Base-by-base conservation (phyloP, 2,113 vertebrate genomes). In the Gavia stellata region DNA sequence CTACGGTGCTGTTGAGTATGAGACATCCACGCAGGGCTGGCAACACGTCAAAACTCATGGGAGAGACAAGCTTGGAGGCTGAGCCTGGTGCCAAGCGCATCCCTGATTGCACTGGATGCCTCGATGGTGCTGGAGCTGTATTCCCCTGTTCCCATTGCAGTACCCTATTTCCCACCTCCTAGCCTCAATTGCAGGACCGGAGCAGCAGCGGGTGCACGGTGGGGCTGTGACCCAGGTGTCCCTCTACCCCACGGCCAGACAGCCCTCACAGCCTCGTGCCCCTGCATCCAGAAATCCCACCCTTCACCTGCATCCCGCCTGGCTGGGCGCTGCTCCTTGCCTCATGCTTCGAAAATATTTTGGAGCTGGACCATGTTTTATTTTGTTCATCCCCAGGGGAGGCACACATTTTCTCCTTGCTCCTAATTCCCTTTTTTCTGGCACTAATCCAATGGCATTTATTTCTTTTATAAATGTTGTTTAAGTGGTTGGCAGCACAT, bases 131-230 rank as follows among this genome's bases (percentile, higher is more conserved):
- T 26, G 63, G 49, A 45, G 47, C 78, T 53, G 12, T 6, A 21
- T 79, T 44, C 17, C 36, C 84, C 70, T 18, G 31, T 25, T 61
- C 47, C 53, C 61, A 4, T 4, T 14, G 24, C 68, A 42, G 55
- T 17, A 21, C 65, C 26, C 29, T 3, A 0, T 47, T 66, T 50
- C n/a, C 85, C 71, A 53, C 20, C 38, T 53, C n/a, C 33, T 42
- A 40, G 13, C 53, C 44, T 38, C 49, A 19, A 2, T 0, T 10
- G 38, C 2, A 4, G 10, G 53, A 34, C 63, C 3, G 14, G 28
- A 59, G 59, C 70, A 59, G 85, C 88, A 49, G 47, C 0, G 1
- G 38, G n/a, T 66, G n/a, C 14, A 5, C 7, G 19, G 10, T 10
- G 62, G 62, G 67, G 29, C 62, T 71, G 68, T 36, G n/a, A 49